Base-by-base conservation (phyloP, 2,888 invertebrate species). In the Hemicrepidius hirtus region DNA sequence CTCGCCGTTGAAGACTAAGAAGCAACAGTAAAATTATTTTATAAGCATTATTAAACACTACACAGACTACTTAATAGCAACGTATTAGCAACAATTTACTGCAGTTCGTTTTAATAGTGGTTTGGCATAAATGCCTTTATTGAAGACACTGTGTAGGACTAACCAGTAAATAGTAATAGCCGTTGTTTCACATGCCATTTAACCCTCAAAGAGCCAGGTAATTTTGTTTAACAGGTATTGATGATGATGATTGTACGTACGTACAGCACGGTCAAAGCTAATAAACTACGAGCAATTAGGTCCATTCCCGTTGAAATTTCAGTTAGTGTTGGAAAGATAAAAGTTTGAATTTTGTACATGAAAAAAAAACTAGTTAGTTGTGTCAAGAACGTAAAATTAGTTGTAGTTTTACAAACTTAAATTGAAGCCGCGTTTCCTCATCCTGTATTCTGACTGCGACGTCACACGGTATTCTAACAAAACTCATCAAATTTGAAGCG, bases 401-500 rank as follows among this genome's bases (percentile, higher is more conserved):
- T 57, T 63, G 67, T 68, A 68, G 68, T 73, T 73, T 73, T 74
- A 20, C 41, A 70, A 71, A 74, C 67, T 74, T 74, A 74, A 74
- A 74, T 74, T 74, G 70, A 68, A 55, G 62, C 46, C 57, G 55
- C 50, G 40, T 68, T 49, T 68, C 68, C 84, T 85, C 83, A 84
- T 85, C 80, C 73, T 75, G 83, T 84, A 85, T 85, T 84, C 85
- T 75, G 79, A 73, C 77, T 76, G 77, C 83, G 82, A 78, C 76
- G 80, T 81, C 80, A 81, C 80, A 81, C 80, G 80, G 82, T 84
- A 84, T 85, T 84, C 83, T 84, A 85, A 84, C 85, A 83, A 85
- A 85, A 85, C 85, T 85, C 86, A 85, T 86, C 86, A 85, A 86
- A 86, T 85, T 84, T 85, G 84, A 84, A 82, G 82, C 84, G 84